Conservation (phyloP, 2,113 vertebrate species). For the Laticauda laticaudata region DNA sequence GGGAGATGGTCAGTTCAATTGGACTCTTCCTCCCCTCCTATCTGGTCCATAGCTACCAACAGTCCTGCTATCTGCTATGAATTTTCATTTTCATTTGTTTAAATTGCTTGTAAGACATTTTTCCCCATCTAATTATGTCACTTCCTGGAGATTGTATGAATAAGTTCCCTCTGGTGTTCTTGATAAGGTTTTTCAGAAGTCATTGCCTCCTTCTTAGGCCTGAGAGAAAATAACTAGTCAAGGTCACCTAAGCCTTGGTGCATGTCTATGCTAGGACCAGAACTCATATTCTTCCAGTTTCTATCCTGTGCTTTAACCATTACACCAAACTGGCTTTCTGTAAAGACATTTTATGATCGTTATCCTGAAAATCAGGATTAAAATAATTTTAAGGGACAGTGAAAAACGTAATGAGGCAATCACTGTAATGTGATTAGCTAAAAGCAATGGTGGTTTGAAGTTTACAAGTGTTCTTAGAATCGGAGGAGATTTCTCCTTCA, state of each 20-base stretch:
- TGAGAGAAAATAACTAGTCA: background rate
- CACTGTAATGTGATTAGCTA: background rate
- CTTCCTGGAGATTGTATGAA: background rate
- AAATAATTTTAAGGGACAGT: background rate
- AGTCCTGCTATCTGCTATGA: background rate
- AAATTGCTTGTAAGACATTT: background rate
- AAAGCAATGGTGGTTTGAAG: background rate
- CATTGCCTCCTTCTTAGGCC: background rate
- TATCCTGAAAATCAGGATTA: background rate
- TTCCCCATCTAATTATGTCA: background rate
- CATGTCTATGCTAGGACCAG: background rate
- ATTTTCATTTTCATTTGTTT: background rate
- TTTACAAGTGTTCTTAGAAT: background rate
- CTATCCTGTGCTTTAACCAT: background rate
- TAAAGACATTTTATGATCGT: background rate
- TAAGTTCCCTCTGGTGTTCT: background rate
- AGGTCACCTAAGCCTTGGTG: background rate
- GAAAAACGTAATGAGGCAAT: background rate
- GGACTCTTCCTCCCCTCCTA: background rate
- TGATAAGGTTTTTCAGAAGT: background rate
- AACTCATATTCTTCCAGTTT: background rate
- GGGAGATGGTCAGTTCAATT: background rate
- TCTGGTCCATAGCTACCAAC: background rate
- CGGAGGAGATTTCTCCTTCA: background rate
- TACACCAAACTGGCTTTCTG: background rate